A percentile compares a stretch with the other conserved stretches of the same genome.
Evolutionary conservation across 2,797 vertebrate genomes (phyloP).

Genomic region (Geotrypetes seraphini): DNA sequence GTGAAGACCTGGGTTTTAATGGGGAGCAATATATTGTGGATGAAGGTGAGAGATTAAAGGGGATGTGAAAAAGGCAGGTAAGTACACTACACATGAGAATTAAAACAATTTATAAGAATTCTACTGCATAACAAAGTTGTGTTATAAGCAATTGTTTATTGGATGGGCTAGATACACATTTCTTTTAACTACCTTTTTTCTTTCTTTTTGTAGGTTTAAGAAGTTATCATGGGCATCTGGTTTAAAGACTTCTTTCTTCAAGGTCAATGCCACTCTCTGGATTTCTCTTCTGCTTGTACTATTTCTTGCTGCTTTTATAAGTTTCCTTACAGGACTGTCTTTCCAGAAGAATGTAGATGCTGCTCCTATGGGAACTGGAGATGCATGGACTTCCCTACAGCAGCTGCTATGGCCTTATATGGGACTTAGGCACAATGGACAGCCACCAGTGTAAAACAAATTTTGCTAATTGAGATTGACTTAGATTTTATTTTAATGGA

Average conservation of each 20-base stretch:
- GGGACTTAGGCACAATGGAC: conserved; percentile 70
- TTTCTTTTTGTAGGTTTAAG: conserved; percentile 27
- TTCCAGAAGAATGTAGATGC: conserved; percentile 78
- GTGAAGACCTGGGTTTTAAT: no score
- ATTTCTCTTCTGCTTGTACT: conserved; percentile 60
- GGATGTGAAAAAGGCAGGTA: no score
- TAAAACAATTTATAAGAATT: no score
- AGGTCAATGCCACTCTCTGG: conserved; percentile 58
- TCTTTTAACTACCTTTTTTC: no score
- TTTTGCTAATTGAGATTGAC: no score
- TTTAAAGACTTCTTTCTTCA: conserved; percentile 42
- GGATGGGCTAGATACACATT: no score
- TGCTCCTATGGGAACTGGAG: conserved; percentile 70
- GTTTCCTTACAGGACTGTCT: conserved; percentile 70
- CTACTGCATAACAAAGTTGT: no score
- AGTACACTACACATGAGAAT: no score
- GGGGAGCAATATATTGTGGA: no score
- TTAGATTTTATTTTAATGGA: no score
- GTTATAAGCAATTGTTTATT: no score
- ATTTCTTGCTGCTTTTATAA: conserved; percentile 68
- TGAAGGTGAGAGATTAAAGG: no score
- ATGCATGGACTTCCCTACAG: conserved; percentile 81
- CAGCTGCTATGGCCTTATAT: conserved; percentile 85
- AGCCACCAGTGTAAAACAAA: conserved; percentile 69
- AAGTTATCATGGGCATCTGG: conserved; percentile 24